Conservation (phyloP, 2,888 invertebrate genomes). For the Clepsis dumicolana region DNA sequence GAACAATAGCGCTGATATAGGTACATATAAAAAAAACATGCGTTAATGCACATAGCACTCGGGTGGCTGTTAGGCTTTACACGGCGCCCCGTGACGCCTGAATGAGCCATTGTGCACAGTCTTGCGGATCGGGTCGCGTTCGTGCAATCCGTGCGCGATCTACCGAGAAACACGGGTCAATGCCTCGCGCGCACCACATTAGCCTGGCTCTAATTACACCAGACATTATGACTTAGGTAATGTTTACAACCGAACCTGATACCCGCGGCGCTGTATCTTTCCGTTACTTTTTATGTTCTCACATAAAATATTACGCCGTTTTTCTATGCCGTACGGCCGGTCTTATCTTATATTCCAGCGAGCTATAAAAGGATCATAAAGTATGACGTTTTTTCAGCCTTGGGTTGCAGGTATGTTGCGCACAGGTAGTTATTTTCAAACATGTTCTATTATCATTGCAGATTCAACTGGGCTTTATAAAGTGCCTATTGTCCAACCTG, state of each 20-base stretch:
- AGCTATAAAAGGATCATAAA: slow-evolving; percentile 26
- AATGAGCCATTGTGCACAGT: slow-evolving; percentile 59
- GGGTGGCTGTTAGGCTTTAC: slow-evolving; percentile 14
- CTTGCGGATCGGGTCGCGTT: slow-evolving; percentile 49
- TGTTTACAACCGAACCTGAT: slow-evolving; percentile 44
- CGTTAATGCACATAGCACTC: slow-evolving; percentile 6
- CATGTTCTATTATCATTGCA: slow-evolving; percentile 27
- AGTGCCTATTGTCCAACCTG: slow-evolving; percentile 59
- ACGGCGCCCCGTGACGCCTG: slow-evolving; percentile 51
- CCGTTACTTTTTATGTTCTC: slow-evolving; percentile 43
- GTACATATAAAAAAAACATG: slow-evolving; percentile 11
- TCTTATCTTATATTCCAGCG: slow-evolving; percentile 21
- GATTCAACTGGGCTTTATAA: slow-evolving; percentile 32
- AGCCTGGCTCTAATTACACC: slow-evolving; percentile 56
- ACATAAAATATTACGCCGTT: slow-evolving; percentile 37
- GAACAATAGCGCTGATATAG: background rate
- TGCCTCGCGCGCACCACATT: slow-evolving; percentile 47
- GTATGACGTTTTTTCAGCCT: slow-evolving; percentile 20
- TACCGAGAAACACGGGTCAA: slow-evolving; percentile 52
- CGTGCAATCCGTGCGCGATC: slow-evolving; percentile 45
- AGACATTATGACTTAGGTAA: slow-evolving; percentile 64
- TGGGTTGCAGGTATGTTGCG: slow-evolving; percentile 54
- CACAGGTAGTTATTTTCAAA: slow-evolving; percentile 59
- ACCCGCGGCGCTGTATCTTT: slow-evolving; percentile 24
- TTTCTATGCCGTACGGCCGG: slow-evolving; percentile 25